Base-by-base conservation (phyloP, 1,140 invertebrate genomes). In the Drosophila melanica region DNA sequence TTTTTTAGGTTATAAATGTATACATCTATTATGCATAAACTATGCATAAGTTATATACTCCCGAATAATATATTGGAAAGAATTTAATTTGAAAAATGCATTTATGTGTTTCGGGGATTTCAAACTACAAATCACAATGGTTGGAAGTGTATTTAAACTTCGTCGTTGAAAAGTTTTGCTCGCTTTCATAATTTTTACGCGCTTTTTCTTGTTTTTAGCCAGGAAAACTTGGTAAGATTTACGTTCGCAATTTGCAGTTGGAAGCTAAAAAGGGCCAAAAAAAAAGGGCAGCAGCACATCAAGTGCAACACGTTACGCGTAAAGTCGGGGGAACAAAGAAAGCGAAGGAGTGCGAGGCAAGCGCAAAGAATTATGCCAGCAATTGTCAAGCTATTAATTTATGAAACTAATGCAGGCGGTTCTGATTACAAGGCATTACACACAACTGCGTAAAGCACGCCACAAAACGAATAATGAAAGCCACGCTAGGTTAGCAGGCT, bases 221-320 rank as follows among this genome's bases (percentile, higher is more conserved):
- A 39, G 54, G 14, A 48, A 79, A 76, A 60, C 53, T 76, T 63
- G 55, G 58, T 65, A 82, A 86, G 81, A 85, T 85, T 85, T 80
- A 85, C 81, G 81, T 68, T 77, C 75, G 66, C 59, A 67, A 81
- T 85, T 85, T 85, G 62, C 57, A 62, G 65, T 41, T 48, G 45
- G 33, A 80, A 63, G 73, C 50, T 63, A 42, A 35, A 50, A 53
- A 72, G 42, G 18, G 30, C 37, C 44, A 57, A 68, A 65, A 70
- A 54, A 53, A 37, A 58, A 5, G 23, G 6, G 1, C 27, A 44
- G 27, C 27, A 20, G 42, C 55, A 60, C 58, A 69, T 69, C 74
- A 77, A 81, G 70, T 85, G 81, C 77, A 85, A 85, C 81, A 85
- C 65, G 74, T 86, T 74, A 75, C 73, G 60, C 76, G 55, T 66